A percentile compares a stretch with the other conserved stretches of the same genome.
phyloP scores from a whole-genome alignment of 1,140 invertebrate species.

The Conus ventricosus region DNA sequence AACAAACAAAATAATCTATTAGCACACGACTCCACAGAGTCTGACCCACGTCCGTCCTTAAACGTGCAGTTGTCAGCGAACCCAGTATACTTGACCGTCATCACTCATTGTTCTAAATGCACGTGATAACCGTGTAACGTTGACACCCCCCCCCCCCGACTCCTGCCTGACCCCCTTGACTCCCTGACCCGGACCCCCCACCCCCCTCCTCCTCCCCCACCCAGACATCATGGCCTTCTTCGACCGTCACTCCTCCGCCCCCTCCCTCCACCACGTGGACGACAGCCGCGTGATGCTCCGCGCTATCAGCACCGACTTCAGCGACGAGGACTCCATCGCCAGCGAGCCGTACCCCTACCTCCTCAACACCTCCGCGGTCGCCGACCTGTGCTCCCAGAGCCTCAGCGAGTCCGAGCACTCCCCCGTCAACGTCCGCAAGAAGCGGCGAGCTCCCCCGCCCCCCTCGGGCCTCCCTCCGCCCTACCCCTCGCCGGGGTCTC shows the following conservation, averaged over 20 bases:
- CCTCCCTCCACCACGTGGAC: not conserved
- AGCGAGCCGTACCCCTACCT: slow-evolving; percentile 1
- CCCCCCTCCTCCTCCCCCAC: too few species aligned
- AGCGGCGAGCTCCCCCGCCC: slow-evolving; percentile 13
- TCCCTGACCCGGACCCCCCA: too few species aligned
- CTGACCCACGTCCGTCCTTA: too few species aligned
- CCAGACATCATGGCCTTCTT: slow-evolving; percentile 21
- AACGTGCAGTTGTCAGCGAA: too few species aligned
- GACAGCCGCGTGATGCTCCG: not conserved
- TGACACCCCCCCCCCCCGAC: too few species aligned
- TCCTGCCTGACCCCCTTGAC: too few species aligned
- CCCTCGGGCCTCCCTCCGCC: not conserved
- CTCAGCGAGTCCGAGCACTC: slow-evolving; percentile 28
- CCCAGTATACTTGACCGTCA: too few species aligned
- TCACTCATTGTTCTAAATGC: too few species aligned
- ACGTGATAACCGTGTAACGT: too few species aligned
- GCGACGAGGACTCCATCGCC: slow-evolving; percentile 30
- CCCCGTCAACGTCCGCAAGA: slow-evolving; percentile 8
- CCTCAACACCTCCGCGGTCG: not conserved
- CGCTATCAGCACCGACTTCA: not conserved
- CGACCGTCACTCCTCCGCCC: slow-evolving; percentile 18
- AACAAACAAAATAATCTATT: too few species aligned
- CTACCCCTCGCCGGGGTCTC: not conserved
- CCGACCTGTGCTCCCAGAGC: not conserved
- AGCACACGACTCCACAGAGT: too few species aligned